Percentiles rank a stretch among this genome's conserved stretches.
Conservation (phyloP, 2,113 vertebrate species). For the Podiceps cristatus region DNA sequence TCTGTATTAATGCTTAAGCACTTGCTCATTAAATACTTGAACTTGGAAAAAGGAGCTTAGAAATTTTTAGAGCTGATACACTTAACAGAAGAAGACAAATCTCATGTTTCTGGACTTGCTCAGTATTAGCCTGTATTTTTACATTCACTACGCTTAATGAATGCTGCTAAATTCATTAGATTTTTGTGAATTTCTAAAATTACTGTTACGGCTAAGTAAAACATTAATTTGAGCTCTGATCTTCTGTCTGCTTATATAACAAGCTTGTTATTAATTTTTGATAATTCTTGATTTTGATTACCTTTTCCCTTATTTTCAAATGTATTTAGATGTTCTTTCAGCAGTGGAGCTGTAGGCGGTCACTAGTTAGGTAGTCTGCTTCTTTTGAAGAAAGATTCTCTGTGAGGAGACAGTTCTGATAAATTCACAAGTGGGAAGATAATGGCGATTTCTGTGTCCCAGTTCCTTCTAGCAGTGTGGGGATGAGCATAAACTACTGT, state of each 20-base stretch:
- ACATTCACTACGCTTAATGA: fast-evolving
- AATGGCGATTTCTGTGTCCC: not conserved
- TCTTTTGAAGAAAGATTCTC: not conserved
- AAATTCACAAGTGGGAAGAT: not conserved
- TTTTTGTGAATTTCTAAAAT: not conserved
- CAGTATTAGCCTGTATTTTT: not conserved
- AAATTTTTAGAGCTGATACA: not conserved
- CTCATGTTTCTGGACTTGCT: not conserved
- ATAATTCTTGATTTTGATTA: not conserved
- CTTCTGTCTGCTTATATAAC: not conserved
- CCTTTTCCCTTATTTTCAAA: not conserved
- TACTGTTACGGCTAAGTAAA: not conserved
- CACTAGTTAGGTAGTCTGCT: not conserved
- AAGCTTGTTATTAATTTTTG: not conserved
- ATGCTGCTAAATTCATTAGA: not conserved
- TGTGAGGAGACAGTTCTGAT: not conserved
- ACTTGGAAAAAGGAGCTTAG: not conserved
- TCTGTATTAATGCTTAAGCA: not conserved
- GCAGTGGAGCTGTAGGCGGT: not conserved
- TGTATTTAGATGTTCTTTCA: not conserved
- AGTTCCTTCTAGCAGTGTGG: not conserved
- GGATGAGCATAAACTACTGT: not conserved
- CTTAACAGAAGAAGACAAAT: not conserved
- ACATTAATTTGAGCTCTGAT: not conserved
- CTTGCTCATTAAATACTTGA: not conserved